Conservation (phyloP, 2,113 vertebrate genomes). For the Probosciger aterrimus region DNA sequence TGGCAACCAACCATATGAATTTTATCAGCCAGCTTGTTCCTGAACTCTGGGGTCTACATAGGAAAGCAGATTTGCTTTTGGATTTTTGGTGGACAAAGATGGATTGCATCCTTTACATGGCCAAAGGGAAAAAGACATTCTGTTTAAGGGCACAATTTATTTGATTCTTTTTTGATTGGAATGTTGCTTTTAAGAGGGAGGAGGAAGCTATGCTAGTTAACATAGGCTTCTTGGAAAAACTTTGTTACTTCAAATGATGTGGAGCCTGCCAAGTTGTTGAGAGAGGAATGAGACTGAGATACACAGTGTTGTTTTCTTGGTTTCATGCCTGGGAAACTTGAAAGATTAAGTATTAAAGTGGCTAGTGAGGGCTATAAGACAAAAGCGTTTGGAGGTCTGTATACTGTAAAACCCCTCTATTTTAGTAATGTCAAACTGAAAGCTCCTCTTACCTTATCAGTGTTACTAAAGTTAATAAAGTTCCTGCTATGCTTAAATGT, state of each 20-base stretch:
- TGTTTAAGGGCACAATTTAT: neutral
- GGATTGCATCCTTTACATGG: neutral
- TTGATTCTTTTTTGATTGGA: neutral
- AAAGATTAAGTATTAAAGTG: neutral
- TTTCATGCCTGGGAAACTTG: neutral
- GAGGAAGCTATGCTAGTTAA: neutral
- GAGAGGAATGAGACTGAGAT: neutral
- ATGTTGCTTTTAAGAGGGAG: neutral
- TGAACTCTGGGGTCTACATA: neutral
- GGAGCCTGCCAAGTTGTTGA: neutral
- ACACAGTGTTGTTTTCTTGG: accelerated
- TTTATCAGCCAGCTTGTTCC: neutral
- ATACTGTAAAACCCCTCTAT: accelerated
- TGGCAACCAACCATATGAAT: neutral
- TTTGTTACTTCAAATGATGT: neutral
- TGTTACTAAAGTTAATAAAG: neutral
- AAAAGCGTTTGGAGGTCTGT: neutral
- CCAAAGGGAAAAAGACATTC: neutral
- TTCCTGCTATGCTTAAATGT: neutral
- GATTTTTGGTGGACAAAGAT: constrained; percentile 1
- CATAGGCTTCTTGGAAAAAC: neutral
- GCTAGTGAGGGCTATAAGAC: neutral
- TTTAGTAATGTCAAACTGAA: neutral
- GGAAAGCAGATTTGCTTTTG: constrained; percentile 23
- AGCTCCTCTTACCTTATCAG: neutral